Conservation (phyloP, 2,888 invertebrate genomes). For the Sipunculus nudus region DNA sequence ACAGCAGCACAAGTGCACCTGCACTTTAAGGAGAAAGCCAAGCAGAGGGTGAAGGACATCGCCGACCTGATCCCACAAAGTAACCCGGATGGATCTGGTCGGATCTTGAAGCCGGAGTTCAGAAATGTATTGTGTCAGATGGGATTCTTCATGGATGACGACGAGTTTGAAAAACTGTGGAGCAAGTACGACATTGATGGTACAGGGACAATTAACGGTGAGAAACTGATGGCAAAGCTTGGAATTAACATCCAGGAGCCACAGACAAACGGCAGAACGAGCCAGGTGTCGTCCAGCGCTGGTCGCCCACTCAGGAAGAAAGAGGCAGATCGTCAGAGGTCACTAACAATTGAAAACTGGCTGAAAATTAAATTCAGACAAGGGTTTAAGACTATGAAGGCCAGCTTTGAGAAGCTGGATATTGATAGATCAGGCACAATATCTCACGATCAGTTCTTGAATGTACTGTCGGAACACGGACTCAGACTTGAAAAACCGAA, state of each 20-base stretch:
- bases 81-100: conserved; percentile 58
- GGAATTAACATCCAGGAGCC: conserved; percentile 12
- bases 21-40: conserved; percentile 61
- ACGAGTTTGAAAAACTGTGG: conserved; percentile 65
- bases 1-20: conserved; percentile 58
- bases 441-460: conserved; percentile 56
- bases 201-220: conserved; percentile 22
- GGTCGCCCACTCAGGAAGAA: conserved; percentile 49
- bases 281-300: background rate
- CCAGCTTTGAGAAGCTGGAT: conserved; percentile 59
- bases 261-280: background rate
- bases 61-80: conserved; percentile 61
- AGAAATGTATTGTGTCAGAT: conserved; percentile 57
- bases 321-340: conserved; percentile 57
- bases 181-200: conserved; percentile 48
- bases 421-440: conserved; percentile 51
- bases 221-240: conserved; percentile 24
- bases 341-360: conserved; percentile 62
- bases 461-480: conserved; percentile 54
- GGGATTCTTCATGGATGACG: conserved; percentile 60
- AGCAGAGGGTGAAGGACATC: conserved; percentile 59
- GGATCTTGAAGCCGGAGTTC: conserved; percentile 61
- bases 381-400: conserved; percentile 60
- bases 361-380: conserved; percentile 65
- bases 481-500: conserved; percentile 58